Base-by-base conservation (phyloP, 2,888 invertebrate species). In the Cepaea hortensis region DNA sequence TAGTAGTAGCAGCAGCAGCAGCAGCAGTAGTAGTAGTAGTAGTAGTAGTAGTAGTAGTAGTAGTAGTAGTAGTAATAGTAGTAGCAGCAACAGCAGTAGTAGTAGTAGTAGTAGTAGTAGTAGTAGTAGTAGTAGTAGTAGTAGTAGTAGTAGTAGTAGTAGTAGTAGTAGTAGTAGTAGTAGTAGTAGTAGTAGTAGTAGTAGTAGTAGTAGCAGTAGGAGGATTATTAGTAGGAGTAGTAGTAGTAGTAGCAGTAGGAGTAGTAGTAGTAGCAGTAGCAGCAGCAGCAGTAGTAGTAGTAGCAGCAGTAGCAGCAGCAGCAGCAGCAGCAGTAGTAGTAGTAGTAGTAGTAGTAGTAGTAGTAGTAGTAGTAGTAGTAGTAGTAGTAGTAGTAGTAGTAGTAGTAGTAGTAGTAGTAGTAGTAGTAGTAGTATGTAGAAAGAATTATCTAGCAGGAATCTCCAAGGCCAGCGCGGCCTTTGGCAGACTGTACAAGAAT, bases 261-360 rank as follows among this genome's bases (percentile, higher is more conserved):
- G 76, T 76, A 76, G 80, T 80, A 61, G 80, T 80, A 61, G 50
- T 80, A 80, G 55, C 5, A 50, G 13, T 55, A 50, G 35, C 7
- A 13, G 35, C 7, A 13, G 35, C 7, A 13, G 55, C 6, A 50
- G 55, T 55, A 50, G 55, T 80, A 80, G 80, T 80, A 80, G 80
- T 80, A 80, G n/a, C n/a, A 35, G n/a, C n/a, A 35, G n/a, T 6
- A 35, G n/a, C n/a, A 35, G n/a, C n/a, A 35, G 55, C 5, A 77
- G 77, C 6, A 77, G 77, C 9, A 77, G 77, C 9, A 77, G 77
- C 6, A 77, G 77, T 77, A 77, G 77, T 77, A 77, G 77, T 77
- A 77, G 77, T 77, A 77, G 77, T 77, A 77, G 77, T 77, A 77
- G 77, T 77, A 77, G 77, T 77, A 77, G 77, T 77, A 77, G 77